Evolutionary conservation across 35 echinoderm and acorn worm genomes (phyloP), one percentile per base, ranked within the genome.

Genomic region (Lytechinus pictus): DNA sequence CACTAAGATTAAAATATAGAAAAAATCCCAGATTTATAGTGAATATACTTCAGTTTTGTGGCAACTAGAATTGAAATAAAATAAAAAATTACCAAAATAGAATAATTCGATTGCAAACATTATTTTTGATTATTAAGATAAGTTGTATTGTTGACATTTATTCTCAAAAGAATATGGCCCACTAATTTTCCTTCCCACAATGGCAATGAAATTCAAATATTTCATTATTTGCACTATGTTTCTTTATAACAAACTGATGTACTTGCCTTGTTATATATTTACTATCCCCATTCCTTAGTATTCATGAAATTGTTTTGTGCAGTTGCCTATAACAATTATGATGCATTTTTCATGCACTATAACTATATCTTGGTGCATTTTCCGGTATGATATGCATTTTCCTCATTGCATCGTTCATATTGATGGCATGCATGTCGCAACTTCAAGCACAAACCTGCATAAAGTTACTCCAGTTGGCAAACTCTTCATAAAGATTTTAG

Each of bases 371-470:
- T 79, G 66, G n/a, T 79, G 66, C 66, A 79, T 79, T n/a, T 14
- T 79, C 66, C 14, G 7, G n/a, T 79, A 16, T 79, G 19, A 79
- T 79, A 79, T 79, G 66, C 66, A 79, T 79, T 79, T 58, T 79
- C 19, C 21, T 24, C 66, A 79, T 79, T 79, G 66, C 66, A 79
- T 79, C 21, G 66, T 79, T 24, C 19, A 79, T 5, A 24, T 79
- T 79, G 66, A 79, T 79, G n/a, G 66, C n/a, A 79, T 79, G 66
- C 66, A 79, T 79, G 66, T 24, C n/a, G 66, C 66, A 79, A 79
- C n/a, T n/a, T 16, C 66, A 79, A 79, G 66, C 66, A 79, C 21
- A 79, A 24, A 19, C 66, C 19, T 79, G 66, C 66, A 79, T 79
- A 79, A 79, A 5, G 19, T n/a, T 24, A 7, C 66, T 24, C 66